Base-by-base conservation (phyloP, 2,888 invertebrate genomes). In the Trimorus sp. region DNA sequence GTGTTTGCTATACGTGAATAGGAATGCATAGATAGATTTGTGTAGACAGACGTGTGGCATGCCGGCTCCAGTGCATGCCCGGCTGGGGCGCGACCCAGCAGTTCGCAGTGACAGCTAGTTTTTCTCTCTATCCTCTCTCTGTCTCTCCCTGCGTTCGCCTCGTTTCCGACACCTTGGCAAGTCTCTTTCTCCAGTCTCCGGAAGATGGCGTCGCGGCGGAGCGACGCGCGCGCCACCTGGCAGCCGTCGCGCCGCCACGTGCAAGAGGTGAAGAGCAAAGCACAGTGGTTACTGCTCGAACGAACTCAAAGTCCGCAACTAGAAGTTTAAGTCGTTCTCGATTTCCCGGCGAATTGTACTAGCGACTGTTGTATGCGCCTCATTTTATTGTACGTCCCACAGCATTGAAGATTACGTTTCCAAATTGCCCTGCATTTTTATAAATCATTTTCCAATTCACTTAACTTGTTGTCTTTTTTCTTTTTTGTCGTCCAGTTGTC, bases 381-480 rank as follows among this genome's bases (percentile, higher is more conserved):
- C 48, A 74, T 14, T 53, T 60, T 38, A 74, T 69, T 79, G 79
- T 79, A 79, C 69, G 79, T 74, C 79, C 69, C 26, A 79, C 74
- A 79, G 79, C 74, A 79, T 79, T 79, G 79, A 74, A 79, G 36
- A 26, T 79, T 71, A 73, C 79, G 79, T 79, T 69, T 79, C 79
- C 62, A 74, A 79, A 79, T 79, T 79, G 69, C 63, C 63, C 66
- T 58, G 11, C 12, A 12, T 58, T 59, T 65, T 58, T 74, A 79
- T 79, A 79, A 79, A 79, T 69, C 69, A 74, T 69, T 74, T 69
- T 74, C 45, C 63, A 74, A 79, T 79, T 74, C 74, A 7, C 69
- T 63, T 5, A 42, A 68, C 69, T 79, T 74, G 59, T 58, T 79
- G 79, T 79, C 59, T 77, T 75, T 79, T 26, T 26, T 26, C 69